Conservation (phyloP, 1,140 invertebrate genomes). For the Leptopilina clavipes region DNA sequence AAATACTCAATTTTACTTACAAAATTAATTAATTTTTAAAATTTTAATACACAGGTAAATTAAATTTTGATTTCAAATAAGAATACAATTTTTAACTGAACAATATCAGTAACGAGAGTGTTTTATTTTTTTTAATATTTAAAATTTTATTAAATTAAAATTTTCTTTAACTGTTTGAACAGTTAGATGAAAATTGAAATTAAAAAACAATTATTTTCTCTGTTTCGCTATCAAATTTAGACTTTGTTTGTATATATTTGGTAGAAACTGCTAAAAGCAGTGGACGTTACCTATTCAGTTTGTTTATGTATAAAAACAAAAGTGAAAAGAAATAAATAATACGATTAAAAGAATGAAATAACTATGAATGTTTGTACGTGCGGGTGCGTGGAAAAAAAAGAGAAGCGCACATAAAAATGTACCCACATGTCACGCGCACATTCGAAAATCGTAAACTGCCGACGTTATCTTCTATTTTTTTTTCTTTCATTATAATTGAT, state of each 20-base stretch:
- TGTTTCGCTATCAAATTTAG: slow-evolving; percentile 12
- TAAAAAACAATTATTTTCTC: not conserved
- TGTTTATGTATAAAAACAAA: not conserved
- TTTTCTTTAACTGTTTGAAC: no score
- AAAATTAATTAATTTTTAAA: no score
- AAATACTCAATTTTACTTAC: not conserved
- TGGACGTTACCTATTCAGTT: not conserved
- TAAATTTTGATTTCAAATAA: no score
- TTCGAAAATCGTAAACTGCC: not conserved
- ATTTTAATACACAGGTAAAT: no score
- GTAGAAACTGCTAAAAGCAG: not conserved
- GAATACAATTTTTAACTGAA: no score
- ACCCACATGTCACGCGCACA: slow-evolving; percentile 6
- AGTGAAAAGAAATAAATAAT: not conserved
- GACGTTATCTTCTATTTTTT: slow-evolving; percentile 32
- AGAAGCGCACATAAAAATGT: slow-evolving; percentile 20
- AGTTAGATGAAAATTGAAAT: no score
- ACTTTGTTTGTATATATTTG: slow-evolving; percentile 15
- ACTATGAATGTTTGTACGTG: slow-evolving; percentile 23
- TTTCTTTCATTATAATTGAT: slow-evolving; percentile 5
- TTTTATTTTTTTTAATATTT: no score
- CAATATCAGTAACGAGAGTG: no score
- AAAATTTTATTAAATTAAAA: no score
- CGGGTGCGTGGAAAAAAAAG: not conserved
- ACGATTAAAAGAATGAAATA: slow-evolving; percentile 9